Evolutionary conservation across 92 coral and sea anemone species (phyloP), one percentile per base, ranked within the genome.

Genomic region (Epizoanthus stellaris): DNA sequence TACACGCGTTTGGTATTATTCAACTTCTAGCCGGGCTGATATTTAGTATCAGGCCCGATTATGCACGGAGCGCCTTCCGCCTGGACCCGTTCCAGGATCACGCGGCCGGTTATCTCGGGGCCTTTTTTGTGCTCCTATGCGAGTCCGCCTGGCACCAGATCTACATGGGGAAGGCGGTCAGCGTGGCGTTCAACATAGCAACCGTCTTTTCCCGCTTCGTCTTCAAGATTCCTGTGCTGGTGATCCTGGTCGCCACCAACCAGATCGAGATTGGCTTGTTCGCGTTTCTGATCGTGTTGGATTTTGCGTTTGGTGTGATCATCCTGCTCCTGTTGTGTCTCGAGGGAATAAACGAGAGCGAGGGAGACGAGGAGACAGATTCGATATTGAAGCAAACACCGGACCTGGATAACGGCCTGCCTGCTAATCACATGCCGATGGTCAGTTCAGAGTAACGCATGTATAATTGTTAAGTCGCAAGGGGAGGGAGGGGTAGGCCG

Each of bases 111-210:
- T 82, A 67, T 53, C 69, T 82, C 2, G 87, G 87, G 40, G 81
- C 87, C 6, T 82, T 70, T 57, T 82, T 82, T 40, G 80, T 67
- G 3, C 53, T 70, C 23, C 67, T 71, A 4, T 56, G 82, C 53
- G 80, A 82, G 87, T 70, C 81, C 67, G 65, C 87, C 3, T 82
- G 87, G 80, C 77, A 82, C n/a, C 87, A 82, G 81, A 82, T 82
- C 61, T 82, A 67, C 45, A 82, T 82, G 87, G 87, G 87, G 25
- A 82, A 82, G 62, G 67, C 43, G 15, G 67, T 25, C 2, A 82
- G 87, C 23, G 49, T 82, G 34, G 15, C 87, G 5, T 82, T 82
- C 68, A 70, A 36, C 67, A 82, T 82, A 49, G 65, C 67, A 4
- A 70, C 52, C 34, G 87, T 56, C 8, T 70, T 82, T 19, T 52